Conservation (phyloP, 2,888 invertebrate species). For the Beris chalybata region DNA sequence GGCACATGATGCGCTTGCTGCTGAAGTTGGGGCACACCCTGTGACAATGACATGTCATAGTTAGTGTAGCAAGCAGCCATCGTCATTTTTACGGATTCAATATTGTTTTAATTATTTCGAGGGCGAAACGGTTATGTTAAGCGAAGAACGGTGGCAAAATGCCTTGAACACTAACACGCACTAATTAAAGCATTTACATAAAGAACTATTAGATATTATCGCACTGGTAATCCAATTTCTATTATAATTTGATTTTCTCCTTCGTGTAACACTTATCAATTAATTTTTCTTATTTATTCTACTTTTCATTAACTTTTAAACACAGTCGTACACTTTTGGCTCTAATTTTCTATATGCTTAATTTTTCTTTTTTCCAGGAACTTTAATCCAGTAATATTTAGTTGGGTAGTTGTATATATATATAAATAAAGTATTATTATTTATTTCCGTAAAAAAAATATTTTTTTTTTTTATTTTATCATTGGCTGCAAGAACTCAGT, state of each 20-base stretch:
- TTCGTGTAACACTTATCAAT: too few species aligned
- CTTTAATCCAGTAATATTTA: slow-evolving; percentile 32
- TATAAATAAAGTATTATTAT: neutral
- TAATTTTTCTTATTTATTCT: too few species aligned
- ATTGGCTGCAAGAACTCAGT: slow-evolving; percentile 40
- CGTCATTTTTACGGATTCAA: slow-evolving; percentile 46
- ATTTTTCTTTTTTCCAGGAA: slow-evolving; percentile 27
- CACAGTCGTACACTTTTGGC: too few species aligned
- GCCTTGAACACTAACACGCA: too few species aligned
- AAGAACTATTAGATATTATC: slow-evolving; percentile 5
- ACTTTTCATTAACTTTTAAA: too few species aligned
- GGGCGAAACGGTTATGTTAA: too few species aligned
- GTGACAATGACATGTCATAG: slow-evolving; percentile 53
- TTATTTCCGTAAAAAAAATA: slow-evolving; percentile 26
- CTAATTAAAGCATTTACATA: too few species aligned
- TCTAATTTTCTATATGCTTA: too few species aligned
- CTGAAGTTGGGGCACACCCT: slow-evolving; percentile 48
- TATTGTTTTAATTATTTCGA: too few species aligned
- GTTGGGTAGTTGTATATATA: slow-evolving; percentile 1
- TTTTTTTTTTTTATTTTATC: neutral
- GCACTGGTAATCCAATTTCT: slow-evolving; percentile 32
- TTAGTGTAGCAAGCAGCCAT: slow-evolving; percentile 57
- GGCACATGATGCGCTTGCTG: slow-evolving; percentile 44
- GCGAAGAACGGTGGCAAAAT: too few species aligned
- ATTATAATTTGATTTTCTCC: neutral